These are phyloP conservation scores for Pristionchus mayeri DNA, from an alignment of 2,888 invertebrate genomes.

Conservation along the genomic window DNA sequence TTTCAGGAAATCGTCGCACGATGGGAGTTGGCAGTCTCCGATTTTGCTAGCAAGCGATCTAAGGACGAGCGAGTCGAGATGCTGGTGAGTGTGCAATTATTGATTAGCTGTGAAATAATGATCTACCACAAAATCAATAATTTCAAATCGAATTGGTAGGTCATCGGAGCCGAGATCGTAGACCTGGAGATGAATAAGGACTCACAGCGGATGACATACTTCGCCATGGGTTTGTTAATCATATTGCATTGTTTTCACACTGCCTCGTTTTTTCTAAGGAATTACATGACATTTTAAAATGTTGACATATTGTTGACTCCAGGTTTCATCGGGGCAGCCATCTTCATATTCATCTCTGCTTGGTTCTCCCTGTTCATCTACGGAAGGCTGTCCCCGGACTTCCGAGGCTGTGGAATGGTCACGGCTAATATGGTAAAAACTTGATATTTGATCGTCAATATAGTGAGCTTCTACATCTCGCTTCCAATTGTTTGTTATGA, in stretches of 20 bases:
- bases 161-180: conserved; percentile 74
- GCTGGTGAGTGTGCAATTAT: conserved; percentile 52
- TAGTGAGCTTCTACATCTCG: no score
- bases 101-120: no score
- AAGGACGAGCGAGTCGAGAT: conserved; percentile 59
- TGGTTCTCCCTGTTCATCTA: conserved; percentile 47
- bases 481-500: no score
- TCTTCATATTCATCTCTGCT: conserved; percentile 45
- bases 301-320: neutral
- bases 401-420: conserved; percentile 1
- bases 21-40: conserved; percentile 68
- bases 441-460: no score
- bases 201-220: conserved; percentile 70
- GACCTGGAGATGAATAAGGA: conserved; percentile 76
- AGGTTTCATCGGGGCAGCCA: conserved; percentile 23
- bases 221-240: conserved; percentile 58
- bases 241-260: neutral
- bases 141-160: conserved; percentile 54
- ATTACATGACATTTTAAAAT: no score
- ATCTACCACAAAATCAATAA: no score
- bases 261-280: no score
- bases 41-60: conserved; percentile 55
- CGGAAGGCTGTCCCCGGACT: neutral
- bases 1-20: conserved; percentile 57
- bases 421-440: conserved; percentile 5